These are phyloP conservation scores for Onychostruthus taczanowskii DNA, from an alignment of 2,113 vertebrate genomes.

Conservation along the genomic window DNA sequence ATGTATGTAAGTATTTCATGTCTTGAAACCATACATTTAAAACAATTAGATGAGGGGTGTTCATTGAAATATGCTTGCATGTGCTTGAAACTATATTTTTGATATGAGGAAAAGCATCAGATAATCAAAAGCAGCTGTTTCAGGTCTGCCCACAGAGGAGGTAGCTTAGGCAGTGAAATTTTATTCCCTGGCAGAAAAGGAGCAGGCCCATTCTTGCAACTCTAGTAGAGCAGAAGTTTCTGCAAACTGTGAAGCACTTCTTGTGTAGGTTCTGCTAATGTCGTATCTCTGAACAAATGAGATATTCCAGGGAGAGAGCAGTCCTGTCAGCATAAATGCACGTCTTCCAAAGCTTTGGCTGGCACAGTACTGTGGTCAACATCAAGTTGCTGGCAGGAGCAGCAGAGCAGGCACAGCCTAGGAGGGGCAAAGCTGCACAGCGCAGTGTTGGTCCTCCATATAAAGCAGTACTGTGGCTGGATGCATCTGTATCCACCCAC, in stretches of 20 bases:
- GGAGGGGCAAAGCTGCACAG: not conserved
- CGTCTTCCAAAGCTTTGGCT: not conserved
- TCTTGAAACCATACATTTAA: not conserved
- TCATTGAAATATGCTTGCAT: not conserved
- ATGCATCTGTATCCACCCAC: not conserved
- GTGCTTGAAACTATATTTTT: slow-evolving; percentile 9
- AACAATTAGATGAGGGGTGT: not conserved
- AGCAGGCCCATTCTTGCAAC: not conserved
- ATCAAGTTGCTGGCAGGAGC: not conserved
- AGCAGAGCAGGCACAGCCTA: not conserved
- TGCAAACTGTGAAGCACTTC: not conserved
- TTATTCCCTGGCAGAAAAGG: not conserved
- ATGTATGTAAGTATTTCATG: not conserved
- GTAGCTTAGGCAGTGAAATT: slow-evolving; percentile 13
- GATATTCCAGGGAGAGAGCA: not conserved
- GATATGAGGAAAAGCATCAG: not conserved
- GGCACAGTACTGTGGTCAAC: not conserved
- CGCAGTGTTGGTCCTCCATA: not conserved
- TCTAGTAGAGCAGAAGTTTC: not conserved
- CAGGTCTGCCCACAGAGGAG: not conserved
- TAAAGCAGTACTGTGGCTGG: not conserved
- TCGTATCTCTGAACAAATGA: not conserved
- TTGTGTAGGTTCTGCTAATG: not conserved
- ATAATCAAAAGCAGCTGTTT: slow-evolving; percentile 18
- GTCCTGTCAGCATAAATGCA: not conserved